Evolutionary conservation across 2,797 vertebrate genomes (phyloP).

Genomic region (Peromyscus eremicus): DNA sequence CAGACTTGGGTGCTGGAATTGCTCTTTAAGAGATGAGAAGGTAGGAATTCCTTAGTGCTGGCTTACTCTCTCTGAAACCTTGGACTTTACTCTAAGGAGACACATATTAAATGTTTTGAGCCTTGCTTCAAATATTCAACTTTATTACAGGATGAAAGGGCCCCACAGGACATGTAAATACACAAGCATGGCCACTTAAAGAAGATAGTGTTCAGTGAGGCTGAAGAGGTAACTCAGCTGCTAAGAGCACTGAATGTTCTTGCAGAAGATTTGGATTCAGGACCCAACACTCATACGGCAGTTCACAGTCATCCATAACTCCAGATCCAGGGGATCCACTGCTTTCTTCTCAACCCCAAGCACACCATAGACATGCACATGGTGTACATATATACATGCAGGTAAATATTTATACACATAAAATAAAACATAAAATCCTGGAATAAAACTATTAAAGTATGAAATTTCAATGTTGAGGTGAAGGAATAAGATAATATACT

Average conservation of each 20-base stretch:
- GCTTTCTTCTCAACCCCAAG: background rate
- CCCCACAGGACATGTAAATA: background rate
- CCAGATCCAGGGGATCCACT: background rate
- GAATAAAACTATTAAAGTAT: background rate
- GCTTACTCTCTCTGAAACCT: background rate
- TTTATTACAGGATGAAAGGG: background rate
- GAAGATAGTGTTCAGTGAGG: background rate
- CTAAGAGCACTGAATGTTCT: background rate
- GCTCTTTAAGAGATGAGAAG: background rate
- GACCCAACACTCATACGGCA: background rate
- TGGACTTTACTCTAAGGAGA: background rate
- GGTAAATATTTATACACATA: background rate
- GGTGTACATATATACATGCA: too few species aligned
- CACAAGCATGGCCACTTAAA: background rate
- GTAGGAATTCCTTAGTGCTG: background rate
- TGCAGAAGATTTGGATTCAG: background rate
- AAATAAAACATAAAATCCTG: background rate
- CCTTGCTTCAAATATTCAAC: background rate
- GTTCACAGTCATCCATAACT: background rate
- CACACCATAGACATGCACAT: background rate
- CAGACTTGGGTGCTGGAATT: rapidly evolving
- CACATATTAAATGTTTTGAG: background rate
- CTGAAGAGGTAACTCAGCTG: background rate
- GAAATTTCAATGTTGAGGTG: background rate
- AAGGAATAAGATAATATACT: background rate